Evolutionary conservation across 1,140 invertebrate species (phyloP).

Genomic region (Zaprionus ghesquierei): DNA sequence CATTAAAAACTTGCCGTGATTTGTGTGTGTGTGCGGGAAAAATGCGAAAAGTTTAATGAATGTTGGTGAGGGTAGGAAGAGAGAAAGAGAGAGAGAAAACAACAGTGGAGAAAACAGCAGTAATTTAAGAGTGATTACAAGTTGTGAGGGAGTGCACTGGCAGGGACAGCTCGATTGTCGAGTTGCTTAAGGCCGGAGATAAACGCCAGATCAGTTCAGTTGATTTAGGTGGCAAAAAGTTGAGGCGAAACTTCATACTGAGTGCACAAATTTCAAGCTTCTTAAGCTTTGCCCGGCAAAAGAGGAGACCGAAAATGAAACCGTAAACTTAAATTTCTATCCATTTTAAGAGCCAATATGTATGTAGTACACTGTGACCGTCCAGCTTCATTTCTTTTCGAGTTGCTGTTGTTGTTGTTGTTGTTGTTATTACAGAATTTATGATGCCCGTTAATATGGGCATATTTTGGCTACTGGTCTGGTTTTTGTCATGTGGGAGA

Average conservation of each 20-base stretch:
- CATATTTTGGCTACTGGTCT: conserved; percentile 32
- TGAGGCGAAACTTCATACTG: neutral
- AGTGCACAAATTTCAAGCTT: neutral
- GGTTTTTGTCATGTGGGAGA: conserved; percentile 26
- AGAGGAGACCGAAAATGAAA: neutral
- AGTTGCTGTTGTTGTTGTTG: neutral
- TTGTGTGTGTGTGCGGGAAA: conserved; percentile 25
- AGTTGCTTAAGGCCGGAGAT: conserved; percentile 6
- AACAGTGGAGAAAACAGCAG: neutral
- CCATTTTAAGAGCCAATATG: conserved; percentile 49
- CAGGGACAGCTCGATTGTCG: neutral
- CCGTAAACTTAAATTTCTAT: conserved; percentile 29
- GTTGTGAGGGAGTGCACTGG: neutral
- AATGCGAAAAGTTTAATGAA: conserved; percentile 49
- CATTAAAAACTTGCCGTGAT: conserved; percentile 28
- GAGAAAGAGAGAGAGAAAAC: too few species aligned
- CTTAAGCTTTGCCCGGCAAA: neutral
- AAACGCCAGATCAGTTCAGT: conserved; percentile 13
- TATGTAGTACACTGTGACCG: conserved; percentile 9
- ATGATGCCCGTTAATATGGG: conserved; percentile 46
- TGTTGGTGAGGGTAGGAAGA: neutral
- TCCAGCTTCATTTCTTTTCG: conserved; percentile 16
- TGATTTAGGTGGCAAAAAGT: conserved; percentile 18
- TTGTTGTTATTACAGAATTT: conserved; percentile 51
- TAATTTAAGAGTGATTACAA: conserved; percentile 18